These are phyloP conservation scores for Tenthredo scrophulariae DNA, from an alignment of 2,888 invertebrate genomes.

Conservation along the genomic window DNA sequence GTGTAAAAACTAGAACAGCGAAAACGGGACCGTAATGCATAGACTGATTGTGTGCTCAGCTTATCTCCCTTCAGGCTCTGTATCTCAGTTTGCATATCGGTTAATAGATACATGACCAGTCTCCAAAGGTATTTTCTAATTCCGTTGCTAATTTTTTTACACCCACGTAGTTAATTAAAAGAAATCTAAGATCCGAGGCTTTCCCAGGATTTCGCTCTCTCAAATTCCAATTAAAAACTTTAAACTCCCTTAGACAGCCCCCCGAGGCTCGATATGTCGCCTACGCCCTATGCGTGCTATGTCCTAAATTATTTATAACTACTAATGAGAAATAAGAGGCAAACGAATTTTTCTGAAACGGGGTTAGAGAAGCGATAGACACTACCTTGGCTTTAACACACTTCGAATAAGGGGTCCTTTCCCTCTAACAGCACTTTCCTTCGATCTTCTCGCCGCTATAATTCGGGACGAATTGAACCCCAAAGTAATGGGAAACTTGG, in stretches of 20 bases:
- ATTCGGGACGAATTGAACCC: background rate
- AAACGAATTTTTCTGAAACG: background rate
- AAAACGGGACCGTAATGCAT: background rate
- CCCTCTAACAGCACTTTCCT: background rate
- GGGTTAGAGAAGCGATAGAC: background rate
- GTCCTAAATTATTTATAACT: background rate
- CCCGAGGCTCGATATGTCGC: background rate
- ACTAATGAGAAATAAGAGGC: background rate
- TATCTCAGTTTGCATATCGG: background rate
- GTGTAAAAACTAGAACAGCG: background rate
- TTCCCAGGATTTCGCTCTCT: background rate
- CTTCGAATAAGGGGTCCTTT: background rate
- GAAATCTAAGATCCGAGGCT: background rate
- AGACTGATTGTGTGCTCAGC: constrained; percentile 31
- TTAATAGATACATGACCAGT: background rate
- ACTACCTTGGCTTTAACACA: background rate
- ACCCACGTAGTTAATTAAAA: background rate
- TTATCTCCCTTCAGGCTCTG: constrained; percentile 4
- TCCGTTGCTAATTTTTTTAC: background rate
- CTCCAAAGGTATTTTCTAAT: background rate
- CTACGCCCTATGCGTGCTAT: background rate
- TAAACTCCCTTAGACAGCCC: background rate
- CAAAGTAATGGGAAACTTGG: constrained; percentile 4
- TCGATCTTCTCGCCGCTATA: background rate
- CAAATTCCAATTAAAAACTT: constrained; percentile 21